Conservation (phyloP, 2,888 invertebrate genomes). For the Helleia helle region DNA sequence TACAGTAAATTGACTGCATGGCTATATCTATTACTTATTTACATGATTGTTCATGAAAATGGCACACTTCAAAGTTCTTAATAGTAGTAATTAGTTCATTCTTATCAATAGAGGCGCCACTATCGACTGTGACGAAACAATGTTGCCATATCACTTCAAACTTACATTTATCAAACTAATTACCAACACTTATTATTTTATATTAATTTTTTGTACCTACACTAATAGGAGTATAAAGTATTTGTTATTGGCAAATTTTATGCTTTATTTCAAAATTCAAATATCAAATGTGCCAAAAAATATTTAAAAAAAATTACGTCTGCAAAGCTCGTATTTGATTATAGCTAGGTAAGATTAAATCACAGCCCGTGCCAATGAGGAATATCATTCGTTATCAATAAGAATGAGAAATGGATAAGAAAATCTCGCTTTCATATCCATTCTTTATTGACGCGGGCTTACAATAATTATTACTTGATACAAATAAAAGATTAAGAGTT, state of each 20-base stretch:
- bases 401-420: too few relatives aligned
- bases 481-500: too few relatives aligned
- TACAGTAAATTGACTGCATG: slow-evolving; percentile 60
- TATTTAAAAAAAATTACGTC: not conserved
- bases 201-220: not conserved
- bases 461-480: not conserved
- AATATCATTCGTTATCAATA: not conserved
- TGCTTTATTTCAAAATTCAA: too few relatives aligned
- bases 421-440: not conserved
- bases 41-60: not conserved
- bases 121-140: slow-evolving; percentile 37
- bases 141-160: not conserved
- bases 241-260: too few relatives aligned
- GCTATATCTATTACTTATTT: slow-evolving; percentile 17
- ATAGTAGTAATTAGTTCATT: too few relatives aligned
- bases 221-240: too few relatives aligned
- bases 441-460: not conserved
- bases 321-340: not conserved
- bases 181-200: not conserved
- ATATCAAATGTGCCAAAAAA: too few relatives aligned
- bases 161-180: not conserved
- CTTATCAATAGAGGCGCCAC: not conserved
- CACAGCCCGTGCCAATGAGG: not conserved
- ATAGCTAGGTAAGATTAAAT: not conserved
- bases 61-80: not conserved